These are phyloP conservation scores for Eupelmus urozonus DNA, from an alignment of 2,888 invertebrate genomes.

Conservation along the genomic window DNA sequence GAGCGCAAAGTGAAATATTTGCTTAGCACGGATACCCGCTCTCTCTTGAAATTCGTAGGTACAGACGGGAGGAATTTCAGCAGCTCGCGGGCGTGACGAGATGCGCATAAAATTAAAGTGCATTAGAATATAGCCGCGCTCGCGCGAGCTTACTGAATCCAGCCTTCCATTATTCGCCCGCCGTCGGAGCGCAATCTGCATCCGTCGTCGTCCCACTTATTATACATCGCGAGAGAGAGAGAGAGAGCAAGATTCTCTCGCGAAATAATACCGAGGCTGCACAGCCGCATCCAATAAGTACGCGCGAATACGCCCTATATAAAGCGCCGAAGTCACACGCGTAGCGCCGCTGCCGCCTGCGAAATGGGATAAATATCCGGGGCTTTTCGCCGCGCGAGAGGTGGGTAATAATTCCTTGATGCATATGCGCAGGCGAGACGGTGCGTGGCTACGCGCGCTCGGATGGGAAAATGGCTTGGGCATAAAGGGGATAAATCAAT, in stretches of 20 bases:
- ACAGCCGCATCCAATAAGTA: background rate
- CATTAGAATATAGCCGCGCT: conserved; percentile 28
- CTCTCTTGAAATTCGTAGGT: background rate
- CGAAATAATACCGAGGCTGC: background rate
- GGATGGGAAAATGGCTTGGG: too few relatives aligned
- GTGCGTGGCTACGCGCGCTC: too few relatives aligned
- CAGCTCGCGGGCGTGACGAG: conserved; percentile 22
- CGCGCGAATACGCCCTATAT: background rate
- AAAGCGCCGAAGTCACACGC: too few relatives aligned
- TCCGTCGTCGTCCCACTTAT: conserved; percentile 28
- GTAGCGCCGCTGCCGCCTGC: too few relatives aligned
- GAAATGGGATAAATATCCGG: too few relatives aligned
- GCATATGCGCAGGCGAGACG: too few relatives aligned
- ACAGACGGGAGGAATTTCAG: too few relatives aligned
- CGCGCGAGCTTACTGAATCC: too few relatives aligned
- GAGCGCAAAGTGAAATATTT: conserved; percentile 48
- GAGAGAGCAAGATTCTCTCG: too few relatives aligned
- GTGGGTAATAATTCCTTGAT: too few relatives aligned
- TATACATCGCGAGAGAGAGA: conserved; percentile 29
- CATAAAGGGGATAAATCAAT: too few relatives aligned
- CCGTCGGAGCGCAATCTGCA: conserved; percentile 35
- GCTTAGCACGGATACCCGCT: background rate
- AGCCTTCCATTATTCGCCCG: conserved; percentile 3
- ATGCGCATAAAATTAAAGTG: conserved; percentile 54
- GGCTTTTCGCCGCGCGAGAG: too few relatives aligned